Evolutionary conservation across 1,140 invertebrate species (phyloP), one percentile per base, ranked within the genome.

Genomic region (Cherax destructor): DNA sequence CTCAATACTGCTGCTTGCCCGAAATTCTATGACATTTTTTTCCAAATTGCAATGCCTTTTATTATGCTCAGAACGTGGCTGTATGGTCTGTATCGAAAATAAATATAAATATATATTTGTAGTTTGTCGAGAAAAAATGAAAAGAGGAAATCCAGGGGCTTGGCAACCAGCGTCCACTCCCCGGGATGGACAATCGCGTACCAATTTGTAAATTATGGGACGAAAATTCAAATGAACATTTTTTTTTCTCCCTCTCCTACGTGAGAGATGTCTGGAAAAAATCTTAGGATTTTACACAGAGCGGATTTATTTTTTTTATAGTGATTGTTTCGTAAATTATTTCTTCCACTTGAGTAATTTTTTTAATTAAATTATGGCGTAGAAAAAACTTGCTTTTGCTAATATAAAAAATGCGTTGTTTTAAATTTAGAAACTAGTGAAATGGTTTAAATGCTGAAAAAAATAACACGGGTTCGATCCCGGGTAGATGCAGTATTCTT

Each of bases 1-100:
- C 61, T 91, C 72, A 91, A 79, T 91, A 61, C 76, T 65, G 74
- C 49, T 84, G 81, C 76, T 78, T 65, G 50, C 56, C 77, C 77
- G 65, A 41, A 72, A 77, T 79, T 85, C 83, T 85, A 91, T 78
- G 83, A 80, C 89, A 72, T 79, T 91, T 86, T 91, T 65, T 91
- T 65, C 83, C 76, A 79, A 91, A 91, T 85, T 90, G 81, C 89
- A 91, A 56, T 91, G 89, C 81, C 83, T 91, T 85, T 91, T 91
- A 85, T 91, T 91, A 91, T 59, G 74, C 49, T 78, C 89, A 61
- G 74, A 56, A 85, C 80, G 41, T 72, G 69, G 61, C 30, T 89
- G 61, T 83, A 87, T 81, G 87, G 79, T 69, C 87, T 56, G 79
- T 83, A 74, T 83, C 50, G 65, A 72, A 89, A 83, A 89, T 83